A percentile compares a stretch with the other conserved stretches of the same genome.
phyloP scores from a whole-genome alignment of 2,888 invertebrate genomes.

The Lagria hirta region DNA sequence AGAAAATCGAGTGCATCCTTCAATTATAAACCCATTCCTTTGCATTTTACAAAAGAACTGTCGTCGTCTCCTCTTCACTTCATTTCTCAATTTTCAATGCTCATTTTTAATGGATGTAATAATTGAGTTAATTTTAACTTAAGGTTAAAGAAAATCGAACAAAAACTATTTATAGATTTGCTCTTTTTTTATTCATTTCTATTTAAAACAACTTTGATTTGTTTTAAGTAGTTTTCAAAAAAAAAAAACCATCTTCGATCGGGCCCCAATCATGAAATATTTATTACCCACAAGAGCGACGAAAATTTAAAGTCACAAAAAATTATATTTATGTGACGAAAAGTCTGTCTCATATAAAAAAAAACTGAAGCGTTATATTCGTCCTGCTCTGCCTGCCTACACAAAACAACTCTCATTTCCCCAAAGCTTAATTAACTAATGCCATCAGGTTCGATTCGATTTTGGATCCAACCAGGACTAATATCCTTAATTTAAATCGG shows the following conservation, averaged over 20 bases:
- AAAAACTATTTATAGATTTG: constrained; percentile 13
- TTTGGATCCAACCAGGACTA: constrained; percentile 11
- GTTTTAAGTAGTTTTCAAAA: too few species aligned
- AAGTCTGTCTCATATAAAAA: too few species aligned
- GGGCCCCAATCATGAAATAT: constrained; percentile 15
- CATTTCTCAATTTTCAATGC: background rate
- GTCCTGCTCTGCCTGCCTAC: constrained; percentile 3
- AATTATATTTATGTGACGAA: constrained; percentile 14
- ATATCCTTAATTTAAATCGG: constrained; percentile 16
- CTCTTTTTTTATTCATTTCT: constrained; percentile 8
- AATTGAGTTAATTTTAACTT: constrained; percentile 14
- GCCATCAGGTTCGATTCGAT: constrained; percentile 9
- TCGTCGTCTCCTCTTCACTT: too few species aligned
- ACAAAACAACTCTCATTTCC: constrained; percentile 3
- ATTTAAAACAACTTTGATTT: constrained; percentile 3
- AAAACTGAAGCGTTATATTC: too few species aligned
- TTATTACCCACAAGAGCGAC: constrained; percentile 12
- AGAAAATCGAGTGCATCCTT: constrained; percentile 20
- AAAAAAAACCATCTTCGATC: too few species aligned
- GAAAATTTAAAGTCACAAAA: constrained; percentile 3
- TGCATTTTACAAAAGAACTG: constrained; percentile 17
- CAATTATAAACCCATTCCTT: constrained; percentile 20
- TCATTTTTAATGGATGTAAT: constrained; percentile 6
- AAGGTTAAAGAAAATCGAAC: constrained; percentile 3
- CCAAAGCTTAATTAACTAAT: constrained; percentile 20